Evolutionary conservation across 2,797 vertebrate species (phyloP), one percentile per base, ranked within the genome.

Genomic region (Sardinella longiceps): DNA sequence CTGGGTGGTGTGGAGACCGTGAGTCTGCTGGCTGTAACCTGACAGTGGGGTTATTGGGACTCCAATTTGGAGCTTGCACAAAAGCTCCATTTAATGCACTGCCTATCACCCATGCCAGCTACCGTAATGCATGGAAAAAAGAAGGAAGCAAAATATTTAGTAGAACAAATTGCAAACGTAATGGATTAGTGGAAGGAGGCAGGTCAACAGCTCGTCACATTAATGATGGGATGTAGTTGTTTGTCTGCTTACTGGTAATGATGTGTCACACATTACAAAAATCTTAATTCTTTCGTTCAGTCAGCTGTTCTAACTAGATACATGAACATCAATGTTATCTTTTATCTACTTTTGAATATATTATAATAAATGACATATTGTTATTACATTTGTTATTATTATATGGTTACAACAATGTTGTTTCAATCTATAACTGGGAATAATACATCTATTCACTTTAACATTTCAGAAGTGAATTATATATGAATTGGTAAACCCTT

Each of bases 1-100:
- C 89, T 70, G 63, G 63, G 92, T 39, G 92, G 90, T 91, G 81
- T 85, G 92, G 92, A 95, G 94, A 93, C 94, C 6, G 90, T 85
- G 89, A 91, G 93, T 94, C 93, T 95, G 90, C 92, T 88, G 90
- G 89, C 91, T 84, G 90, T 94, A 94, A 94, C 90, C 90, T 92
- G 92, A 93, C 89, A 91, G 93, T 90, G 91, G 90, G 66, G 90
- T 92, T 94, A 92, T 92, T 91, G 90, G 77, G 82, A 91, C 89
- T 90, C 89, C 89, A 90, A 90, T 93, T 89, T 88, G 85, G 85
- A 90, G 90, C 90, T 89, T 90, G 92, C 93, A 93, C 92, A 95
- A 92, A 88, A 94, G 92, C 90, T 93, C 90, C 90, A 89, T 92
- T 94, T 91, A 93, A 94, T 92, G 90, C 90, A 87, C 90, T 92